Evolutionary conservation across 2,797 vertebrate species (phyloP), one percentile per base, ranked within the genome.

Genomic region (Pteronotus mesoamericanus): DNA sequence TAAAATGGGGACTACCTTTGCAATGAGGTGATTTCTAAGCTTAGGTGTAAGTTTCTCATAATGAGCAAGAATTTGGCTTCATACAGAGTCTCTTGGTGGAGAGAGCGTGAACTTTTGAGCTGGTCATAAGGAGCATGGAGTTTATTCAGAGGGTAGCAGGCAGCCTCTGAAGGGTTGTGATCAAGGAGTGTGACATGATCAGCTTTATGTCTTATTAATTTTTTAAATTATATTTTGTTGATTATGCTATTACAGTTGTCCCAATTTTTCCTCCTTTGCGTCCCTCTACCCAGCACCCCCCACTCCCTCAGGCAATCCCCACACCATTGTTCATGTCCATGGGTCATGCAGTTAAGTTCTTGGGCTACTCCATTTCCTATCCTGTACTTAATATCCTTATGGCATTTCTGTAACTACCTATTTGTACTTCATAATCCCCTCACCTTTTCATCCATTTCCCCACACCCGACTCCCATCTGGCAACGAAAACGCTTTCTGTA

Each of bases 111-210:
- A 84, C 44, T 71, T 9, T 16, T 26, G 44, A 8, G 2, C 29
- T n/a, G 22, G 34, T 7, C 6, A 0, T 26, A 12, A n/a, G 29
- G 34, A 22, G 12, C 2, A 0, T 24, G 66, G 21, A 1, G 19
- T 37, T 9, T 42, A 18, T 9, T 55, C 22, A 3, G 14, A 12
- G 39, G 8, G 42, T 5, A 42, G 32, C 2, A 4, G 68, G 46
- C 22, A 32, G 26, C 19, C 3, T n/a, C 19, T 34, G n/a, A 16
- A 32, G 39, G n/a, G 16, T 4, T 12, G 18, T 26, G 24, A 16
- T 19, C 46, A 42, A 89, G n/a, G 18, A 21, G n/a, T 10, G 34
- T 12, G 59, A 42, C n/a, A 0, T 0, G 0, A 2, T 51, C 69
- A 9, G 57, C 48, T 64, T n/a, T 61, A 57, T 57, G 26, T 59